Percentiles rank a stretch among this genome's conserved stretches.
Evolutionary conservation across 2,888 invertebrate species (phyloP).

Genomic region (Drosophila falleni): DNA sequence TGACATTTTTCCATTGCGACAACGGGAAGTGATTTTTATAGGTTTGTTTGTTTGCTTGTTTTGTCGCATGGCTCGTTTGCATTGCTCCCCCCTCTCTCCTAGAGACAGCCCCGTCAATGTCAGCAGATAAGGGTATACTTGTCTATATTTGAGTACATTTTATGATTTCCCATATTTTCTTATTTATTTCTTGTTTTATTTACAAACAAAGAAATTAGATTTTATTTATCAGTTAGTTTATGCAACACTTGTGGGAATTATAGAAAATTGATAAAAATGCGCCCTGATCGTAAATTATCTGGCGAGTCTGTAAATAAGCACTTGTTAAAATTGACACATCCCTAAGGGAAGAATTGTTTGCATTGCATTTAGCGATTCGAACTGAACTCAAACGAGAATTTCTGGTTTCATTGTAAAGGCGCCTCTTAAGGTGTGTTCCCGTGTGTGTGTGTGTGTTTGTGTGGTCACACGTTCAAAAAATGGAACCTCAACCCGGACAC

Average conservation of each 20-base stretch:
- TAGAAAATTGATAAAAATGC: slow-evolving; percentile 58
- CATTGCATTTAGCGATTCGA: slow-evolving; percentile 35
- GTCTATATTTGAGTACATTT: slow-evolving; percentile 14
- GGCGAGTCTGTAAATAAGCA: slow-evolving; percentile 57
- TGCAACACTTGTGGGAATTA: slow-evolving; percentile 72
- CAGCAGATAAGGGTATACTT: slow-evolving; percentile 54
- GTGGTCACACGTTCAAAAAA: slow-evolving; percentile 30
- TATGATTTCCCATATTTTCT: slow-evolving; percentile 37
- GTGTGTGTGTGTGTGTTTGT: not conserved
- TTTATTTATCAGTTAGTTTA: slow-evolving; percentile 48
- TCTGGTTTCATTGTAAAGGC: slow-evolving; percentile 29
- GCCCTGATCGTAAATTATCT: slow-evolving; percentile 63
- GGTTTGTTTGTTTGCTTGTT: slow-evolving; percentile 67
- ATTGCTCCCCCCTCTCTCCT: slow-evolving; percentile 20
- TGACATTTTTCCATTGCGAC: slow-evolving; percentile 62
- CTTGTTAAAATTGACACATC: slow-evolving; percentile 73
- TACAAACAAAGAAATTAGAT: slow-evolving; percentile 62
- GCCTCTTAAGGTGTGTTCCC: not conserved
- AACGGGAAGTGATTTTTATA: slow-evolving; percentile 76
- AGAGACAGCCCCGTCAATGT: slow-evolving; percentile 42
- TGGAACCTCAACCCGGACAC: slow-evolving; percentile 24
- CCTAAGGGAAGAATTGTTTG: slow-evolving; percentile 34
- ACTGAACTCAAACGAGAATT: slow-evolving; percentile 7
- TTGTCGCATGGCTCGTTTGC: slow-evolving; percentile 53
- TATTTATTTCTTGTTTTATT: slow-evolving; percentile 47